phyloP scores from a whole-genome alignment of 2,888 invertebrate genomes.

The Agrypnus murinus region DNA sequence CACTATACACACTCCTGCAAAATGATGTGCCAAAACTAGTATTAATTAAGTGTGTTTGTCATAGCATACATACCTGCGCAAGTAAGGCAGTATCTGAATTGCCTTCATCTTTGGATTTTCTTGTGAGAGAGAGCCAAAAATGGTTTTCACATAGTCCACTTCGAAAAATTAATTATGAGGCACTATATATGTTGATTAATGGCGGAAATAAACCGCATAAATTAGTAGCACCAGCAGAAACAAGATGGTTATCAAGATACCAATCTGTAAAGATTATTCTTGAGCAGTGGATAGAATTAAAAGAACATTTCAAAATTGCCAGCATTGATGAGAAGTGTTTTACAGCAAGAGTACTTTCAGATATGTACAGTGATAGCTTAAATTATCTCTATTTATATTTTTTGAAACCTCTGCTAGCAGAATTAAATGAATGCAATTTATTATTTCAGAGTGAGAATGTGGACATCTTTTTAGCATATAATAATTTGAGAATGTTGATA shows the following conservation, averaged over 20 bases:
- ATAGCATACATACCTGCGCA: conserved; percentile 50
- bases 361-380: conserved; percentile 45
- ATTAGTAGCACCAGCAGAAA: conserved; percentile 3
- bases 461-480: no score
- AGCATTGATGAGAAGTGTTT: conserved; percentile 49
- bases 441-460: no score
- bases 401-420: no score
- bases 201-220: conserved; percentile 32
- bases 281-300: conserved; percentile 50
- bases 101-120: conserved; percentile 54
- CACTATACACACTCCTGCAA: conserved; percentile 55
- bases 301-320: conserved; percentile 42
- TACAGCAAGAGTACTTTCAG: conserved; percentile 37
- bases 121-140: conserved; percentile 52
- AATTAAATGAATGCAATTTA: no score
- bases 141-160: conserved; percentile 53
- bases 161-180: conserved; percentile 50
- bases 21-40: conserved; percentile 48
- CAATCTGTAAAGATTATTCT: conserved; percentile 51
- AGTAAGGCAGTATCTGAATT: conserved; percentile 48
- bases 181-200: conserved; percentile 49
- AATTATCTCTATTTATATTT: no score
- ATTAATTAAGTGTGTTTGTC: conserved; percentile 54
- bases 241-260: conserved; percentile 52
- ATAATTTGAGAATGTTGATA: no score